Conservation (phyloP, 2,113 vertebrate species). For the Machaerirhynchus nigripectus region DNA sequence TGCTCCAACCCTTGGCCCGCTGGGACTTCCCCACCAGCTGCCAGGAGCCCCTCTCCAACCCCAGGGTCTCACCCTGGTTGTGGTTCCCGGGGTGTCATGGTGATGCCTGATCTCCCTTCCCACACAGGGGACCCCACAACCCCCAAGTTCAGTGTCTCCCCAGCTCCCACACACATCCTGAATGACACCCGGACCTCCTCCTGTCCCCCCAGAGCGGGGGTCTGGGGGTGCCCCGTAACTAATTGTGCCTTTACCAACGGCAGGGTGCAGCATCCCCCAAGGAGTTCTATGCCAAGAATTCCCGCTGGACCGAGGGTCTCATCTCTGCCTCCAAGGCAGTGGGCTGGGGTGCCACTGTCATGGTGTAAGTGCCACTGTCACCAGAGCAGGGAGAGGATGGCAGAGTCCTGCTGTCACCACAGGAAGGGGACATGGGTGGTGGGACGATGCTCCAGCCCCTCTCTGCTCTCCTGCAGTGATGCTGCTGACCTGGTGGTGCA, state of each 20-base stretch:
- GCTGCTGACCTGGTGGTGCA: slow-evolving; percentile 93
- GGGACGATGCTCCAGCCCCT: not conserved
- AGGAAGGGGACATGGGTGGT: fast-evolving
- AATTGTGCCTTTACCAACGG: not conserved
- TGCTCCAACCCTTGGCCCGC: not conserved
- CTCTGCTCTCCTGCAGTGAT: slow-evolving; percentile 71
- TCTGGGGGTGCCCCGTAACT: not conserved
- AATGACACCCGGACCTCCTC: not conserved
- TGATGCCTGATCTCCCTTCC: not conserved
- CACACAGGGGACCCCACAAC: fast-evolving
- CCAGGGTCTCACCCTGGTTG: not conserved
- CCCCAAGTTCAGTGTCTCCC: not conserved
- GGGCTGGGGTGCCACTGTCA: slow-evolving; percentile 94
- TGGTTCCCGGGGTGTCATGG: not conserved
- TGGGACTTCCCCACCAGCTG: not conserved
- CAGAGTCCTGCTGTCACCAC: not conserved
- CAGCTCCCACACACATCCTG: not conserved
- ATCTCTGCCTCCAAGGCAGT: slow-evolving; percentile 97
- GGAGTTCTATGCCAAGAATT: slow-evolving; percentile 97
- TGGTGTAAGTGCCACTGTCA: slow-evolving; percentile 86
- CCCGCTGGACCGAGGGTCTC: slow-evolving; percentile 95
- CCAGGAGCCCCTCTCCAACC: not conserved
- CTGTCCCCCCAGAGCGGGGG: fast-evolving
- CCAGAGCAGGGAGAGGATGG: not conserved
- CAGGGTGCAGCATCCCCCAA: slow-evolving; percentile 92